Percentiles rank a stretch among this genome's conserved stretches.
Conservation (phyloP, 2,888 invertebrate species). For the Diarsia mendica region DNA sequence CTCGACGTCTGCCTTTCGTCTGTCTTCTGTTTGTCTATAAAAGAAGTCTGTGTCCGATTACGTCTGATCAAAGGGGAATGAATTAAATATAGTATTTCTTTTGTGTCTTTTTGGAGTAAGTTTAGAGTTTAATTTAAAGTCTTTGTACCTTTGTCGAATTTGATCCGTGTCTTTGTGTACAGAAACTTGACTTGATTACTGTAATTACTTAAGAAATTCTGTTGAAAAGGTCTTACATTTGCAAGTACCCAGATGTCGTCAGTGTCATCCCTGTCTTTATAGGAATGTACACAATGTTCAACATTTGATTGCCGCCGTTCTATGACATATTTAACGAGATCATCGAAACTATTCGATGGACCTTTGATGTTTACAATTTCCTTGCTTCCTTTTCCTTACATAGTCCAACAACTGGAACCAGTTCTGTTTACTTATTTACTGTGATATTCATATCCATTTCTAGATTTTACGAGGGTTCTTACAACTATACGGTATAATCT, state of each 20-base stretch:
- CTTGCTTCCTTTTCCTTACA: slow-evolving; percentile 57
- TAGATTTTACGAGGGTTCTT: slow-evolving; percentile 37
- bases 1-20: slow-evolving; percentile 37
- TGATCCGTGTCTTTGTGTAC: background rate
- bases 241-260: rapidly evolving
- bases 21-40: slow-evolving; percentile 34
- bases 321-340: slow-evolving; percentile 40
- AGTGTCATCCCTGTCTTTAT: slow-evolving; percentile 22
- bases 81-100: slow-evolving; percentile 20
- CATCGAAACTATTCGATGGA: slow-evolving; percentile 27
- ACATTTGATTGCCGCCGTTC: slow-evolving; percentile 38
- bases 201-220: background rate
- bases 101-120: background rate
- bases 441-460: slow-evolving; percentile 34
- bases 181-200: background rate
- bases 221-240: background rate
- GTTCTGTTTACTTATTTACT: slow-evolving; percentile 47
- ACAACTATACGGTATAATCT: slow-evolving; percentile 14
- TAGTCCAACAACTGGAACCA: slow-evolving; percentile 32
- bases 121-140: background rate
- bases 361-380: slow-evolving; percentile 49
- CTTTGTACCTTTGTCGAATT: background rate
- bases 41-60: slow-evolving; percentile 23
- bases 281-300: slow-evolving; percentile 12
- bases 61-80: slow-evolving; percentile 32